Evolutionary conservation across 1,140 invertebrate species (phyloP), one percentile per base, ranked within the genome.

Genomic region (Trichogramma pretiosum): DNA sequence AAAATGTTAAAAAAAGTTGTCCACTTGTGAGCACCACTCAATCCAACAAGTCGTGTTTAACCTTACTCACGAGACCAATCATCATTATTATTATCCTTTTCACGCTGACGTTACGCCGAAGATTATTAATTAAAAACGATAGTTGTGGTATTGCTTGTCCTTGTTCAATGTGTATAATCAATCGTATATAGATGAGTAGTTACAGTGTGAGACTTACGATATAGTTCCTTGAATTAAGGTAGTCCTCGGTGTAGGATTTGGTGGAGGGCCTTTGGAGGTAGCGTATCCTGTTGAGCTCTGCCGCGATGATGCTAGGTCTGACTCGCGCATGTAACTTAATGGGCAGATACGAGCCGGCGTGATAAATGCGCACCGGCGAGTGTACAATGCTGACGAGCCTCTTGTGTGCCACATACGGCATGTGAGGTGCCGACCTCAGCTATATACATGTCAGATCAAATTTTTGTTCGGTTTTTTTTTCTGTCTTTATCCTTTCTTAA

Each of bases 131-230:
- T n/a, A n/a, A n/a, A n/a, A n/a, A n/a, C n/a, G n/a, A n/a, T n/a
- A n/a, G n/a, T n/a, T n/a, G n/a, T n/a, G n/a, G n/a, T n/a, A n/a
- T n/a, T n/a, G n/a, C n/a, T n/a, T n/a, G n/a, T n/a, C n/a, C n/a
- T n/a, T n/a, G n/a, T n/a, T n/a, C n/a, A n/a, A n/a, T n/a, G n/a
- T n/a, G n/a, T n/a, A n/a, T n/a, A n/a, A n/a, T n/a, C n/a, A n/a
- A n/a, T n/a, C n/a, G n/a, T n/a, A n/a, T n/a, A n/a, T n/a, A n/a
- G n/a, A n/a, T n/a, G n/a, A n/a, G n/a, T n/a, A n/a, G n/a, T n/a
- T n/a, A n/a, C n/a, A n/a, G n/a, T n/a, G n/a, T n/a, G n/a, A n/a
- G 56, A 72, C 74, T 78, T 77, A 85, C 83, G 74, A 80, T 81
- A 55, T 75, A 72, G 42, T 78, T 71, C 67, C 80, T 80, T 49